Evolutionary conservation across 2,888 invertebrate species (phyloP).

Genomic region (Tenthredo mesomela): DNA sequence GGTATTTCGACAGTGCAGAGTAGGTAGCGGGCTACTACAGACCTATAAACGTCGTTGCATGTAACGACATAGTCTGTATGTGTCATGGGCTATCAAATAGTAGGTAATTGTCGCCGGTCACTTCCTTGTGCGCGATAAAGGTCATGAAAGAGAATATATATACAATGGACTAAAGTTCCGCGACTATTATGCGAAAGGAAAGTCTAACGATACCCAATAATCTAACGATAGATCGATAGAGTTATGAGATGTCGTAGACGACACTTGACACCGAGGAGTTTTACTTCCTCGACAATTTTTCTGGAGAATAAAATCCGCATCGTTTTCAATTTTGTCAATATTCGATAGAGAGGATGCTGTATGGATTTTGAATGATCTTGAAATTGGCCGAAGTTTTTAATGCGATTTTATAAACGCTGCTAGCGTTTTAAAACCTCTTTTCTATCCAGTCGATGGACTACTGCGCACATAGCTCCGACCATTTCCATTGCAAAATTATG

Average conservation of each 20-base stretch:
- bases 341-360: neutral
- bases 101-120: neutral
- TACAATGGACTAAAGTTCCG: neutral
- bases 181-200: neutral
- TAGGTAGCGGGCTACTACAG: neutral
- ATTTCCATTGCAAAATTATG: constrained; percentile 23
- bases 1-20: neutral
- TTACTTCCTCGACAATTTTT: neutral
- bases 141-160: constrained; percentile 7
- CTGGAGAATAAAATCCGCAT: neutral
- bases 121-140: constrained; percentile 28
- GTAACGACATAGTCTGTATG: neutral
- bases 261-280: neutral
- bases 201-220: constrained; percentile 36
- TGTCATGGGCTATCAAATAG: constrained; percentile 22
- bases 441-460: neutral
- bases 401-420: neutral
- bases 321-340: neutral
- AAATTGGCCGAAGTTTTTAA: neutral
- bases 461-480: neutral
- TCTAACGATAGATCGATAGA: neutral
- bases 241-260: constrained; percentile 6
- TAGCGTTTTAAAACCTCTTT: neutral
- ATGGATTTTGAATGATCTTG: neutral
- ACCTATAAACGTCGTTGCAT: neutral